Conservation (phyloP, 2,113 vertebrate species). For the Bubo blakistoni region DNA sequence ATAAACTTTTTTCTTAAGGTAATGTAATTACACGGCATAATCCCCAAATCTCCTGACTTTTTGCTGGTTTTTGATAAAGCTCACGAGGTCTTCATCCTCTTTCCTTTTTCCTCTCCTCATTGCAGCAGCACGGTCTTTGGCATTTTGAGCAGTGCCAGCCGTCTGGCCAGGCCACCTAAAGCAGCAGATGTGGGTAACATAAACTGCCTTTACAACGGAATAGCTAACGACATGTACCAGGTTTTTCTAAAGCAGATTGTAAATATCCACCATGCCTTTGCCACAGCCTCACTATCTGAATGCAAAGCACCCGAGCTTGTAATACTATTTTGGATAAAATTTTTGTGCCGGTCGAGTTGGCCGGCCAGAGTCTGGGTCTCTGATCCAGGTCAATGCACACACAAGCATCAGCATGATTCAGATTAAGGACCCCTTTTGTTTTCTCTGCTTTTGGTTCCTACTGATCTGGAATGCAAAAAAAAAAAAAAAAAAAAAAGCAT, state of each 20-base stretch:
- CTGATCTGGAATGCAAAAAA: neutral
- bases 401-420: neutral
- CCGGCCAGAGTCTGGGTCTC: neutral
- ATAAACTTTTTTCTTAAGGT: constrained; percentile 23
- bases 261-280: neutral
- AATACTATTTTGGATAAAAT: neutral
- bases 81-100: neutral
- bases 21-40: constrained; percentile 41
- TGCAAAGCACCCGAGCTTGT: neutral
- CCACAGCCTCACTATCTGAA: neutral
- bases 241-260: neutral
- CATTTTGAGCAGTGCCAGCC: neutral
- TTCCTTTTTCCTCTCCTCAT: neutral
- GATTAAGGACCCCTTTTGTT: neutral
- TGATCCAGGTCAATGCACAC: neutral
- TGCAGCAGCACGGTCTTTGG: neutral
- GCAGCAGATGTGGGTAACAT: constrained; percentile 21
- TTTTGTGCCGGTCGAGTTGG: neutral
- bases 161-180: neutral
- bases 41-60: constrained; percentile 55
- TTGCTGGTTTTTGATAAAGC: constrained; percentile 9
- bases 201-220: neutral
- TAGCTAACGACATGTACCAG: neutral
- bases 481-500: neutral
- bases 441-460: neutral